These are phyloP conservation scores for Apeira syringaria DNA, from an alignment of 2,888 invertebrate species.

Conservation along the genomic window DNA sequence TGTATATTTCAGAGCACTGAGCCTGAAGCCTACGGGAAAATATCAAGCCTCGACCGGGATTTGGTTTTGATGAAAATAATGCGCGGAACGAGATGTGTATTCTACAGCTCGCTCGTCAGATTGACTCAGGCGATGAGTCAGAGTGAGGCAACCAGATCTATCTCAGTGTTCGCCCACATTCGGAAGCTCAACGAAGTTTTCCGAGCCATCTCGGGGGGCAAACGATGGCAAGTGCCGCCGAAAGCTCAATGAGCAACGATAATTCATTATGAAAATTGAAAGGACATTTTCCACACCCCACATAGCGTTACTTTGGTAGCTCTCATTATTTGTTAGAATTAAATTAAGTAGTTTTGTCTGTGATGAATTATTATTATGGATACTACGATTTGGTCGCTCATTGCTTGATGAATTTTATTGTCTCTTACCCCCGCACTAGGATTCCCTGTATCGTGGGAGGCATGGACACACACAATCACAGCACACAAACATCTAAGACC, in stretches of 20 bases:
- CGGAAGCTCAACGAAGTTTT: constrained; percentile 39
- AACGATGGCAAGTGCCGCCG: constrained; percentile 51
- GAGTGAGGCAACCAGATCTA: constrained; percentile 46
- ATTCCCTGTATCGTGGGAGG: no score
- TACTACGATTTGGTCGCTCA: no score
- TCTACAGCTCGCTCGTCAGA: constrained; percentile 53
- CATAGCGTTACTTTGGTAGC: constrained; percentile 32
- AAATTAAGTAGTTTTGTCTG: constrained; percentile 9
- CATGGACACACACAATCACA: no score
- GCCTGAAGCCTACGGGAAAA: constrained; percentile 76
- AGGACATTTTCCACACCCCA: constrained; percentile 59
- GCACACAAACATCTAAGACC: no score
- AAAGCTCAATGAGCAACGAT: constrained; percentile 75
- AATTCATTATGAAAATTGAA: constrained; percentile 59
- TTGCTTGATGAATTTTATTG: no score
- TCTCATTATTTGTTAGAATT: constrained; percentile 33
- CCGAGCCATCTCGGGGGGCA: constrained; percentile 49
- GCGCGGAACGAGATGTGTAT: constrained; percentile 36
- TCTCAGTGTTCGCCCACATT: constrained; percentile 24
- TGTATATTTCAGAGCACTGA: constrained; percentile 65
- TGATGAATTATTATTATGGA: constrained; percentile 3
- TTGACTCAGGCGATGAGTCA: constrained; percentile 57
- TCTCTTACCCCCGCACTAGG: no score
- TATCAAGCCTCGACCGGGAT: constrained; percentile 74
- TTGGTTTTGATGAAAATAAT: constrained; percentile 54